A percentile compares a stretch with the other conserved stretches of the same genome.
phyloP scores from a whole-genome alignment of 2,888 invertebrate species.

The Diarsia dahlii region DNA sequence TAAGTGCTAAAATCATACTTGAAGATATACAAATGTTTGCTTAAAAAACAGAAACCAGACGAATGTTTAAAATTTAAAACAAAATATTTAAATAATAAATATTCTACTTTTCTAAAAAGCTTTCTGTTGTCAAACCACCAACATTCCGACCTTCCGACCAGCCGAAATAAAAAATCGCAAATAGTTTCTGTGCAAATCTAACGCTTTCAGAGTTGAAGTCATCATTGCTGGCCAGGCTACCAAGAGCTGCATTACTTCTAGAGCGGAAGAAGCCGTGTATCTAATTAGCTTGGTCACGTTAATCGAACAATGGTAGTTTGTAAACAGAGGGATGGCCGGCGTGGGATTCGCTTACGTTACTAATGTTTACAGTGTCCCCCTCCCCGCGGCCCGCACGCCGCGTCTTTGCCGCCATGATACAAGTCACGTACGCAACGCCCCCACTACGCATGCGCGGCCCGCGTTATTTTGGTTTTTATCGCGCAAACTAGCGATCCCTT shows the following conservation, averaged over 20 bases:
- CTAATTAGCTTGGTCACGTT: slow-evolving; percentile 62
- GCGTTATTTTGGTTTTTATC: slow-evolving; percentile 84
- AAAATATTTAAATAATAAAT: neutral
- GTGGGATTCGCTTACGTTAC: slow-evolving; percentile 78
- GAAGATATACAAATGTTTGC: neutral
- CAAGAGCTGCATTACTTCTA: slow-evolving; percentile 24
- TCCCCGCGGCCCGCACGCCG: slow-evolving; percentile 61
- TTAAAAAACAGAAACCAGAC: neutral
- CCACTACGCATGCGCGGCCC: slow-evolving; percentile 82
- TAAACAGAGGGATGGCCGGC: slow-evolving; percentile 78
- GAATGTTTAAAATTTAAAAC: neutral
- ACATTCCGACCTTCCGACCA: slow-evolving; percentile 31
- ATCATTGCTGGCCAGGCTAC: slow-evolving; percentile 42
- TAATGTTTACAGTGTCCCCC: slow-evolving; percentile 79
- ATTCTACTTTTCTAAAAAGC: slow-evolving; percentile 31
- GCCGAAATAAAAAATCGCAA: slow-evolving; percentile 28
- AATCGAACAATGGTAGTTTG: slow-evolving; percentile 72
- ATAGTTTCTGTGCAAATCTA: slow-evolving; percentile 58
- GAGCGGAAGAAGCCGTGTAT: slow-evolving; percentile 38
- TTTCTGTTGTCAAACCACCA: slow-evolving; percentile 30
- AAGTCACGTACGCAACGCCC: slow-evolving; percentile 87
- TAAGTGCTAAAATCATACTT: neutral
- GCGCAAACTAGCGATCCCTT: slow-evolving; percentile 73
- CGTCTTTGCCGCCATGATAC: slow-evolving; percentile 83
- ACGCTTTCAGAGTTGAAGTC: slow-evolving; percentile 52